Evolutionary conservation across 2,888 invertebrate species (phyloP).

Genomic region (Sesamia inferens): DNA sequence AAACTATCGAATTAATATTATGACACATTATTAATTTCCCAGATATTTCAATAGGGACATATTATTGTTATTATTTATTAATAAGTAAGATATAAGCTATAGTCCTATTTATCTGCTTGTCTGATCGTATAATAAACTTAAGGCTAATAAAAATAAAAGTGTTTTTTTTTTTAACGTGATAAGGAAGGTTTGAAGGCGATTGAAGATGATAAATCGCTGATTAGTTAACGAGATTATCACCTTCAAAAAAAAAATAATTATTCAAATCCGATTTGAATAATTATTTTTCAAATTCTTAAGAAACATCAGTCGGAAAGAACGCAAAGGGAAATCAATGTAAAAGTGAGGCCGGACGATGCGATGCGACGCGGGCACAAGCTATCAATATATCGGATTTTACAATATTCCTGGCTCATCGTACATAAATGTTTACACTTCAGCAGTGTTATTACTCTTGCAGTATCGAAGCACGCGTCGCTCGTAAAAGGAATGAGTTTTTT

Average conservation of each 20-base stretch:
- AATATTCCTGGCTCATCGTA: conserved; percentile 4
- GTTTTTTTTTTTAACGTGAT: no score
- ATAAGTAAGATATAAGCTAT: no score
- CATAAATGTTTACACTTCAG: not conserved
- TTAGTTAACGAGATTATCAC: no score
- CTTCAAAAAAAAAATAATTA: no score
- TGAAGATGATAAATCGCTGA: no score
- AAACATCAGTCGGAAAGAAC: not conserved
- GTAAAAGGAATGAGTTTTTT: conserved; percentile 31
- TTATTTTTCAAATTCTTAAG: not conserved
- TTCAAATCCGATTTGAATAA: not conserved
- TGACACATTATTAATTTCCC: no score
- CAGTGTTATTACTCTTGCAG: conserved; percentile 11
- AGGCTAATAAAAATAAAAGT: no score
- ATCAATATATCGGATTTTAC: conserved; percentile 2
- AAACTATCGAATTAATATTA: no score
- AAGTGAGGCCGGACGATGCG: not conserved
- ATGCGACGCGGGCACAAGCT: not conserved
- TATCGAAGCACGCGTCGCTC: conserved; percentile 40
- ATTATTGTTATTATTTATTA: no score
- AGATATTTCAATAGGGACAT: no score
- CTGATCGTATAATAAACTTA: not conserved
- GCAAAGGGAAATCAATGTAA: not conserved
- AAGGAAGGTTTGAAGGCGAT: no score
- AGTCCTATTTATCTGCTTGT: not conserved